Evolutionary conservation across 2,888 invertebrate genomes (phyloP), one percentile per base, ranked within the genome.

Genomic region (Diadromus collaris): DNA sequence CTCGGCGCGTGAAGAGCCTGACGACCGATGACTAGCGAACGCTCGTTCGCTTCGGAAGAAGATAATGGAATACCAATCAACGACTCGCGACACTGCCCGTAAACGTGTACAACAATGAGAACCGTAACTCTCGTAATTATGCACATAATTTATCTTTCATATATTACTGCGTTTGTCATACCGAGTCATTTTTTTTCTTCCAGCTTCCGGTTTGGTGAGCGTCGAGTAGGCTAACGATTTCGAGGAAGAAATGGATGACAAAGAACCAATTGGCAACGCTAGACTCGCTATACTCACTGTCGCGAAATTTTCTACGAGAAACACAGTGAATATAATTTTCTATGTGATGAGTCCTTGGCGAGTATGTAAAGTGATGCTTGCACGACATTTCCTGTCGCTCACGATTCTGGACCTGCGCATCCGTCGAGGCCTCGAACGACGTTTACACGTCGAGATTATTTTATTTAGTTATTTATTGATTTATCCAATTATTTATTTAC

Each of bases 41-140:
- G 41, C 9, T 6, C 4, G 13, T 9, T 56, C 72, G 34, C 48
- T 48, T 29, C 29, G 16, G 19, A 29, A 32, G 65, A 65, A 24
- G 60, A 60, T 21, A 41, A 38, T 54, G 60, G 78, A 78, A 78
- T 70, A 67, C 54, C 41, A 70, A 78, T 58, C 38, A 24, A 16
- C 27, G 19, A 32, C 5, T 41, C 4, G 16, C 34, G 32, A 21
- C 65, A 27, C 13, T 34, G 13, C 4, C 19, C 51, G 19, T 32
- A 32, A 6, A 29, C 51, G 51, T 13, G 6, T 41, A 4, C 2
- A 21, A 19, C 58, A 56, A 65, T 46, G 56, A 65, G 34, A 58
- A 27, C 6, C 56, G 16, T 24, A 32, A 32, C 64, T 44, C 10
- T 24, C 10, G 16, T 48, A 29, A 54, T 34, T 46, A 73, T 73